Base-by-base conservation (phyloP, 2,888 invertebrate genomes). In the Acanthoscelides obtectus region DNA sequence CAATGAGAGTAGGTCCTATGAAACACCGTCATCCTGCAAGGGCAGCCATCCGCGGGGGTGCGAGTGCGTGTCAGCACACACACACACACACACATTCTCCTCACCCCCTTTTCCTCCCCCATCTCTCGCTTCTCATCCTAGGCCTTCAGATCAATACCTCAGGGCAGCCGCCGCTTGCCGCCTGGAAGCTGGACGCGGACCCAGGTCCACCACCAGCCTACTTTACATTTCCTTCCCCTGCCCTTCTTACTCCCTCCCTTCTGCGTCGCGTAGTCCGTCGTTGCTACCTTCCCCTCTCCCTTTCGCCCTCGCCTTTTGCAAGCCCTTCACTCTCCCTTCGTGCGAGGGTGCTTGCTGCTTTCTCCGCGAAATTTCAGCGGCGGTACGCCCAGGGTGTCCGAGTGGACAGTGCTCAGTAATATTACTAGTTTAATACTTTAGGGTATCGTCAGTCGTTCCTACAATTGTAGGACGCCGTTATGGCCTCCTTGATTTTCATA, bases 191-290 rank as follows among this genome's bases (percentile, higher is more conserved):
- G 25, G 25, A 25, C 25, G 25, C 5, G 84, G 84, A 84, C 84
- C 84, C 83, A 83, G 83, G 83, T 83, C 84, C 83, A 45, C 45
- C 45, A 84, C 83, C 87, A 84, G 83, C 88, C 88, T 87, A 88
- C 89, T 88, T 89, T 89, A 89, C 89, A 89, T 84, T 84, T 84
- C 81, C 82, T 80, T 80, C 83, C 85, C 84, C 84, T 77, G 45
- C 45, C 75, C 75, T 75, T 79, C 76, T 79, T 75, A 73, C 77
- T 74, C 77, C 78, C 77, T 75, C 75, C 75, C 78, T 72, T 68
- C 22, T 45, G 45, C 45, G 45, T 45, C 67, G 22, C 67, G 67
- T 67, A 22, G 67, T 67, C 75, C 68, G 67, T 66, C 73, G 74
- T 71, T 76, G 71, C 72, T 72, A 75, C 73, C 75, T 74, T 75